Evolutionary conservation across 2,113 vertebrate genomes (phyloP).

Genomic region (Pogonocichla stellata): DNA sequence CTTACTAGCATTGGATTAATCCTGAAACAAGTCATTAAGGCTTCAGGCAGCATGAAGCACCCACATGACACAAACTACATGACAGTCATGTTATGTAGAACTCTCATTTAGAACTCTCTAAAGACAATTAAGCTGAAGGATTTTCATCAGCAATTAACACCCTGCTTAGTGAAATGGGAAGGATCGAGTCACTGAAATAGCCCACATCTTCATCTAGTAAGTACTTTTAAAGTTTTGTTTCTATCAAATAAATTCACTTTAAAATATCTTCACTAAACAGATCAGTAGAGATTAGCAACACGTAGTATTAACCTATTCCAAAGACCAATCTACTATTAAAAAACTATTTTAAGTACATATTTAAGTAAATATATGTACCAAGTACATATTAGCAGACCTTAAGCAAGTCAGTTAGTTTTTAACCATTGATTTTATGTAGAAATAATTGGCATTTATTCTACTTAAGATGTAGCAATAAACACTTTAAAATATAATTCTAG

Average conservation of each 20-base stretch:
- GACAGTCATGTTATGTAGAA: not conserved
- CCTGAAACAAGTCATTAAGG: conserved; percentile 58
- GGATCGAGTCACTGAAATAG: not conserved
- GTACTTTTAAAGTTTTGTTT: not conserved
- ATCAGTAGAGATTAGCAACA: not conserved
- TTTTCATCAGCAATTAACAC: conserved; percentile 39
- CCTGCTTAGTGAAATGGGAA: not conserved
- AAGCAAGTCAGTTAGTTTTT: not conserved
- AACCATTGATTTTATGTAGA: not conserved
- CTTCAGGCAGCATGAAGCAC: conserved; percentile 12
- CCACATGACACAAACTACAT: conserved; percentile 31
- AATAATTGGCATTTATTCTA: not conserved
- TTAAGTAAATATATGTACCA: not conserved
- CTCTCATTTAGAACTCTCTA: not conserved
- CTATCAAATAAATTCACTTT: not conserved
- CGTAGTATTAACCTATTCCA: not conserved
- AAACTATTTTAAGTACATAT: not conserved
- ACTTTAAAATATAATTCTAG: not conserved
- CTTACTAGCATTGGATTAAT: conserved; percentile 61
- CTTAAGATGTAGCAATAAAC: not conserved
- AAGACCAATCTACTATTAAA: not conserved
- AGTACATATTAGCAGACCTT: not conserved
- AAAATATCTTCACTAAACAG: not conserved
- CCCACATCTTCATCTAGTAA: not conserved
- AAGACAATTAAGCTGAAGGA: conserved; percentile 34